Conservation (phyloP, 2,113 vertebrate species). For the Zingel zingel region DNA sequence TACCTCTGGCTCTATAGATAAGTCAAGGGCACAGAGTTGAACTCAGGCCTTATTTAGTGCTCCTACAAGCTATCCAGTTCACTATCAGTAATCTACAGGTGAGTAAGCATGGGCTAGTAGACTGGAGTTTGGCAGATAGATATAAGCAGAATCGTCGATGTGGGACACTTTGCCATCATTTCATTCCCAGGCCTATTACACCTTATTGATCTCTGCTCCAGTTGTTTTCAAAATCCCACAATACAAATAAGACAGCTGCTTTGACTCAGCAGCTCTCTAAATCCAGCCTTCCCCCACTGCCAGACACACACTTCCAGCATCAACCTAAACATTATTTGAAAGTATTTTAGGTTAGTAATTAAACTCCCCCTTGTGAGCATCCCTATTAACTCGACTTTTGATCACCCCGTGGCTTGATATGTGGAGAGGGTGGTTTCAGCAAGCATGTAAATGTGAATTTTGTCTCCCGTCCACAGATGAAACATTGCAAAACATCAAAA, state of each 20-base stretch:
- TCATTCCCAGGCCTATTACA: slow-evolving; percentile 81
- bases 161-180: slow-evolving; percentile 78
- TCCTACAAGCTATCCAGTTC: slow-evolving; percentile 56
- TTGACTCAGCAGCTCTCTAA: slow-evolving; percentile 66
- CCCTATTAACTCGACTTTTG: slow-evolving; percentile 77
- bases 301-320: slow-evolving; percentile 55
- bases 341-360: slow-evolving; percentile 76
- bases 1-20: slow-evolving; percentile 47
- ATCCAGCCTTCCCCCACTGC: slow-evolving; percentile 25
- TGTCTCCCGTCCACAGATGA: slow-evolving; percentile 63
- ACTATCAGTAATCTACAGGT: slow-evolving; percentile 80
- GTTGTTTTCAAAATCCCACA: slow-evolving; percentile 70
- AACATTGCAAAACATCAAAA: slow-evolving; percentile 66
- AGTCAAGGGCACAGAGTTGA: slow-evolving; percentile 63
- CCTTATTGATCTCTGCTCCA: slow-evolving; percentile 81
- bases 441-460: slow-evolving; percentile 75
- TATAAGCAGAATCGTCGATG: slow-evolving; percentile 86
- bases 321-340: slow-evolving; percentile 68
- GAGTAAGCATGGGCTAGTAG: slow-evolving; percentile 63
- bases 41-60: slow-evolving; percentile 55
- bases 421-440: slow-evolving; percentile 72
- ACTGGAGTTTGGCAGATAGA: slow-evolving; percentile 73
- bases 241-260: slow-evolving; percentile 71
- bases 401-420: slow-evolving; percentile 72
- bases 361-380: slow-evolving; percentile 72